Base-by-base conservation (phyloP, 1,140 invertebrate species). In the Lutraria rhynchaena region DNA sequence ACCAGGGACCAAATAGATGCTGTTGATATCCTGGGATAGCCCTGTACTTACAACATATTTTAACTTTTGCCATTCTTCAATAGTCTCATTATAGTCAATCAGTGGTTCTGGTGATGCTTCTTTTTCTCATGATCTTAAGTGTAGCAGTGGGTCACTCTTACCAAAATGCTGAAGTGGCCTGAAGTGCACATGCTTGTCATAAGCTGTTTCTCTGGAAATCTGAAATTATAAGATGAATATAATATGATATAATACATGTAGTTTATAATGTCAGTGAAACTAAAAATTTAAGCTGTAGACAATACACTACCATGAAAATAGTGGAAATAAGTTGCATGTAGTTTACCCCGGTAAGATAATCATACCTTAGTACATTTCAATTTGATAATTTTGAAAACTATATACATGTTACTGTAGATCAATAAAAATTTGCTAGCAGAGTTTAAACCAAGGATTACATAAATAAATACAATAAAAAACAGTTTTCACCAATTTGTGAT, bases 401-500 rank as follows among this genome's bases (percentile, higher is more conserved):
- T n/a, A n/a, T n/a, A n/a, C n/a, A n/a, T n/a, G n/a, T n/a, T n/a
- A n/a, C n/a, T n/a, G n/a, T n/a, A n/a, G n/a, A n/a, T n/a, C n/a
- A n/a, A n/a, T n/a, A n/a, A n/a, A n/a, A n/a, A n/a, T n/a, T n/a
- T n/a, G n/a, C n/a, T n/a, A n/a, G n/a, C n/a, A n/a, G n/a, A n/a
- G n/a, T n/a, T n/a, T n/a, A n/a, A n/a, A n/a, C n/a, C n/a, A n/a
- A n/a, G n/a, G n/a, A n/a, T n/a, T n/a, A n/a, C n/a, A n/a, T n/a
- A n/a, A n/a, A n/a, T n/a, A n/a, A n/a, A n/a, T n/a, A 67, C 63
- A 31, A 41, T 31, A n/a, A n/a, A 19, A 37, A 44, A 22, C 37
- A 41, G 41, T 67, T 67, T 3, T 67, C 63, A 44, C n/a, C n/a
- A n/a, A 67, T 67, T 37, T 41, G n/a, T n/a, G n/a, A n/a, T n/a